Percentiles rank a stretch among this genome's conserved stretches.
Conservation (phyloP, 2,113 vertebrate genomes). For the Poeciliopsis retropinna region DNA sequence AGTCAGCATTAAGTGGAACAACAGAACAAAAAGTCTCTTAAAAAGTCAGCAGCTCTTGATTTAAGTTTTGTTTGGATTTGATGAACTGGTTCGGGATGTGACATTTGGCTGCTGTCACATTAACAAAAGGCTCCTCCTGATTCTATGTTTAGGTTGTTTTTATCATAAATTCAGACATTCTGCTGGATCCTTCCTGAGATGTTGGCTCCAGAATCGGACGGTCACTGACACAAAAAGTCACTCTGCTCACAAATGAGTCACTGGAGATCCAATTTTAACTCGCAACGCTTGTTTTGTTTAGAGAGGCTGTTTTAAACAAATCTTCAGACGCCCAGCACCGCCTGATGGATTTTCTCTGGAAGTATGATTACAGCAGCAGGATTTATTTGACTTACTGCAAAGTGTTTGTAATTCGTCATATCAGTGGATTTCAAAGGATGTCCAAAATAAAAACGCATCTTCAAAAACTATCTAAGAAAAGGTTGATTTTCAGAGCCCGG, state of each 20-base stretch:
- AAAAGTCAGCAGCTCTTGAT: constrained; percentile 29
- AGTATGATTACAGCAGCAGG: background rate
- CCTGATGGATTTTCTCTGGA: background rate
- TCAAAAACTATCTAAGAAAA: background rate
- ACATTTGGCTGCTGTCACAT: constrained; percentile 32
- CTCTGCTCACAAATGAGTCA: constrained; percentile 9
- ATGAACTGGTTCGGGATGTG: constrained; percentile 2
- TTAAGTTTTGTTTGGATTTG: background rate
- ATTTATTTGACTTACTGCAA: background rate
- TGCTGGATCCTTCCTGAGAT: background rate
- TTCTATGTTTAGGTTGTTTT: constrained; percentile 37
- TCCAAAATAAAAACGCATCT: background rate
- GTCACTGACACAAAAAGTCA: background rate
- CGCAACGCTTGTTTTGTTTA: constrained; percentile 5
- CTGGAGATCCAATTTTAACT: constrained; percentile 9
- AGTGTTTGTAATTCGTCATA: background rate
- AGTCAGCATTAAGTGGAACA: constrained; percentile 46
- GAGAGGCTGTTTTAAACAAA: constrained; percentile 13
- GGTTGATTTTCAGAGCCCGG: too few species aligned
- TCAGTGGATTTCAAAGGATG: background rate
- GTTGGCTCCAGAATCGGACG: background rate
- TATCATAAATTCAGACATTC: background rate
- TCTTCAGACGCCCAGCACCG: background rate
- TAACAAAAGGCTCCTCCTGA: constrained; percentile 30
- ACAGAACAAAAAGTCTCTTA: background rate